Evolutionary conservation across 2,888 invertebrate species (phyloP).

Genomic region (Baccha elongata): DNA sequence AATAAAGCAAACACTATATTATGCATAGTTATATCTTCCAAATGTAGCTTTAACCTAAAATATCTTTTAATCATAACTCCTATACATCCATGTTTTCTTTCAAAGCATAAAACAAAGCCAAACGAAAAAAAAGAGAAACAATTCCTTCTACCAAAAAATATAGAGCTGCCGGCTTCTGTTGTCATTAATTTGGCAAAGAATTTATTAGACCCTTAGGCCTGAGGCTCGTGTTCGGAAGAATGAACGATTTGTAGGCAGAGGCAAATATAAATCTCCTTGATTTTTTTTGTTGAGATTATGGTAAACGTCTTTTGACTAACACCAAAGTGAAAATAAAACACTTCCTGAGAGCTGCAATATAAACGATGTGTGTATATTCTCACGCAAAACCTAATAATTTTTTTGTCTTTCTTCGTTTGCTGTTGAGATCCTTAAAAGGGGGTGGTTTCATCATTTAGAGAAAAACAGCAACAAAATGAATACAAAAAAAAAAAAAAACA

Average conservation of each 20-base stretch:
- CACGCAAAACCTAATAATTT: constrained; percentile 46
- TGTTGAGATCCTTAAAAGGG: not conserved
- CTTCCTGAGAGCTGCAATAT: constrained; percentile 47
- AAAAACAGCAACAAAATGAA: constrained; percentile 10
- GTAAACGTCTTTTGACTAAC: constrained; percentile 49
- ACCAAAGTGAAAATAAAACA: constrained; percentile 64
- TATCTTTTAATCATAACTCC: not conserved
- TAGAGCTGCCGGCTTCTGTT: constrained; percentile 32
- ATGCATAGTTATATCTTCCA: constrained; percentile 1
- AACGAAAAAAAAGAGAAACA: not conserved
- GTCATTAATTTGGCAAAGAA: constrained; percentile 58
- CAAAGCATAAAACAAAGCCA: no score
- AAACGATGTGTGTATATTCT: constrained; percentile 53
- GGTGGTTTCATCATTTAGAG: constrained; percentile 33
- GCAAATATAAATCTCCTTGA: constrained; percentile 28
- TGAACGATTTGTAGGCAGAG: not conserved
- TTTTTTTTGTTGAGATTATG: constrained; percentile 19
- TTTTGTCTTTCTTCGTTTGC: constrained; percentile 1
- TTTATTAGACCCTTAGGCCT: constrained; percentile 40
- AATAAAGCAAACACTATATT: not conserved
- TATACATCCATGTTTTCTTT: not conserved
- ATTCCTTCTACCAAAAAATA: constrained; percentile 10
- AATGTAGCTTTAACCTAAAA: constrained; percentile 16
- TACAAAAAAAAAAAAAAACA: constrained; percentile 38
- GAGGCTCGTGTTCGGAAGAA: not conserved